Evolutionary conservation across 2,888 invertebrate species (phyloP).

Genomic region (Boloria euphrosyne): DNA sequence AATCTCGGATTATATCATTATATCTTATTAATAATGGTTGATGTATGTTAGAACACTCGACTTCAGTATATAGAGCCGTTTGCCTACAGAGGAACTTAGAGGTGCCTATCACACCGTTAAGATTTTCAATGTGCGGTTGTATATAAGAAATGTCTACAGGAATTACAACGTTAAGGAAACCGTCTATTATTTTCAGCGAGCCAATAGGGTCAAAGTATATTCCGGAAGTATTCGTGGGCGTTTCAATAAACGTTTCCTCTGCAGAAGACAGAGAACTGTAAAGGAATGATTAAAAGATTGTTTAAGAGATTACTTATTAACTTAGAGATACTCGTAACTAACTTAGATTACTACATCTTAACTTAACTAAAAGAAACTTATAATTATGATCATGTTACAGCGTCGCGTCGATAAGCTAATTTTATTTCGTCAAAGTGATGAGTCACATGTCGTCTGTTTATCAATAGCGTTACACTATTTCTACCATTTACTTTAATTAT

Average conservation of each 20-base stretch:
- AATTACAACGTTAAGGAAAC: conserved; percentile 24
- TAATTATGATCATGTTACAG: no score
- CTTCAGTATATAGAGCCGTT: background rate
- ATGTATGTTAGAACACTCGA: conserved; percentile 23
- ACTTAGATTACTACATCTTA: no score
- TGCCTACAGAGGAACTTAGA: conserved; percentile 26
- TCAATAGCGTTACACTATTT: no score
- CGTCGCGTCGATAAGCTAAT: no score
- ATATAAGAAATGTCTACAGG: conserved; percentile 41
- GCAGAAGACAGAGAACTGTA: conserved; percentile 27
- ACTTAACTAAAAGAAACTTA: no score
- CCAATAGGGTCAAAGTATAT: conserved; percentile 42
- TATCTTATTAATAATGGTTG: conserved; percentile 23
- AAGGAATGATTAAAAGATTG: background rate
- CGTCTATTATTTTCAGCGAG: conserved; percentile 26
- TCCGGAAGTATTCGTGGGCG: conserved; percentile 32
- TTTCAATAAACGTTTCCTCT: conserved; percentile 34
- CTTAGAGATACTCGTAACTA: no score
- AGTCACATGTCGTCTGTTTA: no score
- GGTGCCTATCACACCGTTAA: conserved; percentile 33
- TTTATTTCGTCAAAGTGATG: no score
- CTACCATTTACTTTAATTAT: no score
- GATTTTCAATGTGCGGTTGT: conserved; percentile 38
- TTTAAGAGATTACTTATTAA: no score
- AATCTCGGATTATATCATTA: conserved; percentile 18